Evolutionary conservation across 1,140 invertebrate species (phyloP), one percentile per base, ranked within the genome.

Genomic region (Oncopeltus fasciatus): DNA sequence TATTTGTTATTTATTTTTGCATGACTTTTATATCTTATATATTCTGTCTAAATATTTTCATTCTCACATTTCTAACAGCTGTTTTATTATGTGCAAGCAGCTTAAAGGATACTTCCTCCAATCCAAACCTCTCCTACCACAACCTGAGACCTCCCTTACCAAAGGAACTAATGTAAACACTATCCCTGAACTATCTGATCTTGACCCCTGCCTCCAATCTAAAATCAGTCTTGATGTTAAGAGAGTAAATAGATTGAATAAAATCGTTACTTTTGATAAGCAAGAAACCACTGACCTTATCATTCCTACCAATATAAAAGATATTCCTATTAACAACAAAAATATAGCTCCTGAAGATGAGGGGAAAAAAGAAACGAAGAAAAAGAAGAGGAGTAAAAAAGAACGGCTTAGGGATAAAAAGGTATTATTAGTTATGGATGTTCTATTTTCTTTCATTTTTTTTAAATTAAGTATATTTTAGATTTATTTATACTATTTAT

Each of bases 91-190:
- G 18, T 53, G 49, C 49, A 53, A 53, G 49, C 49, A 53, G 49
- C 49, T 53, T 53, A 53, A 53, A 53, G 49, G 49, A 53, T 53
- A 53, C 26, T 53, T 24, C 49, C 49, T 53, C 8, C 49, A 18
- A 12, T 26, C 49, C 12, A 53, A 53, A 53, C 21, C 21, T 12
- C 49, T 53, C 24, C 26, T 24, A 14, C 26, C 20, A 16, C 49
- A 18, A 12, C 16, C 49, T 26, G 24, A 53, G 2, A 24, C 18
- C 21, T 24, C 24, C 14, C 20, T 24, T 24, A 53, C 20, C 14
- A 53, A 53, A 26, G 49, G 49, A 53, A 53, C 49, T 53, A 53
- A 53, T 53, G 49, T 53, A 27, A 53, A 53, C 49, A 53, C 49
- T 1, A 53, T 53, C 12, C 49, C 49, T 9, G 49, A 53, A 53